Conservation (phyloP, 2,113 vertebrate species). For the Apodemus speciosus region DNA sequence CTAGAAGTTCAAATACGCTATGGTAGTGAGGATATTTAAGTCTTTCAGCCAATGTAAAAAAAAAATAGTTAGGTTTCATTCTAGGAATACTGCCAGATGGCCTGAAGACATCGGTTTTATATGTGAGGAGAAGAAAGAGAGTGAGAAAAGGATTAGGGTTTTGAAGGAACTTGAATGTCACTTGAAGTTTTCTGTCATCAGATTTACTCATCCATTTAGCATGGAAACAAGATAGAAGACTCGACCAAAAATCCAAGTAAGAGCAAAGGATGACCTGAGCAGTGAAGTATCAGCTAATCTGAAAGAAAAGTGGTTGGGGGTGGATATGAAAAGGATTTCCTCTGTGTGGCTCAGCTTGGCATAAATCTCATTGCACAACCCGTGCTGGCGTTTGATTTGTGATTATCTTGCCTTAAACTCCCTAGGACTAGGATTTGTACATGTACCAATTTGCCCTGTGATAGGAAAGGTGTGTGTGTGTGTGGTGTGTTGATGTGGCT, state of each 20-base stretch:
- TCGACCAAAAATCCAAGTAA: background rate
- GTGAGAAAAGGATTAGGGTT: background rate
- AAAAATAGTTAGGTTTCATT: background rate
- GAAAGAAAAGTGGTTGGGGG: background rate
- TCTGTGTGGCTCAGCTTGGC: background rate
- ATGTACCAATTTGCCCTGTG: background rate
- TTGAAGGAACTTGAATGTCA: constrained; percentile 28
- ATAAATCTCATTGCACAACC: background rate
- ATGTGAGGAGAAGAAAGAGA: background rate
- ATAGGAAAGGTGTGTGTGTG: background rate
- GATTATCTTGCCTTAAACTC: background rate
- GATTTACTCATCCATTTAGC: background rate
- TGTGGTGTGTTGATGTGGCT: background rate
- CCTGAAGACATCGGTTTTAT: background rate
- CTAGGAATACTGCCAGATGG: background rate
- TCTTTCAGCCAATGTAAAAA: background rate
- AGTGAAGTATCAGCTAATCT: background rate
- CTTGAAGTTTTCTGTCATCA: background rate
- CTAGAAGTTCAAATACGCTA: background rate
- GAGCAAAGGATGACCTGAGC: background rate
- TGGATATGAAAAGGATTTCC: background rate
- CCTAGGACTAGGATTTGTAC: background rate
- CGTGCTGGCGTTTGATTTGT: background rate
- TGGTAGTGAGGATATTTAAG: background rate
- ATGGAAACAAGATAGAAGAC: background rate